A percentile compares a stretch with the other conserved stretches of the same genome.
Evolutionary conservation across 1,140 invertebrate genomes (phyloP).

Genomic region (Hyles euphorbiae): DNA sequence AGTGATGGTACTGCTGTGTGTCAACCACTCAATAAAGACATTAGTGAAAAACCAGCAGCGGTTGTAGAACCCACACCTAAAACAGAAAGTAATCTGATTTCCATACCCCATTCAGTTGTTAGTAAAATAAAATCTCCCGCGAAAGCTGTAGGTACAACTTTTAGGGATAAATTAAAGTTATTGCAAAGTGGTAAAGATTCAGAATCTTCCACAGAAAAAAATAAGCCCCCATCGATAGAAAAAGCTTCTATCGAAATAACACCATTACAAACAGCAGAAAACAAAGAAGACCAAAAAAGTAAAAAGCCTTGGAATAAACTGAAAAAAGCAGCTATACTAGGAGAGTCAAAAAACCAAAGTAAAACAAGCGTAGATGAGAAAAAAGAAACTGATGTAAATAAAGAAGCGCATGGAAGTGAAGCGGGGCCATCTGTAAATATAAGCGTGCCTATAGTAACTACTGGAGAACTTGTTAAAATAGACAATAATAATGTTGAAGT

Average conservation of each 20-base stretch:
- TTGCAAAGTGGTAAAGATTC: constrained; percentile 60
- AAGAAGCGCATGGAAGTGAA: constrained; percentile 30
- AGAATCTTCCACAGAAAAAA: constrained; percentile 46
- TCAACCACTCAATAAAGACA: constrained; percentile 61
- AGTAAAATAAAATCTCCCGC: constrained; percentile 74
- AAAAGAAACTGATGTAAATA: constrained; percentile 31
- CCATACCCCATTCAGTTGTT: constrained; percentile 72
- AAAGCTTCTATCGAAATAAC: constrained; percentile 44
- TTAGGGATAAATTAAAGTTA: constrained; percentile 69
- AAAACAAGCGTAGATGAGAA: constrained; percentile 54
- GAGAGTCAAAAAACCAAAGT: constrained; percentile 59
- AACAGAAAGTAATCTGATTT: constrained; percentile 66
- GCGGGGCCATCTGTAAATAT: constrained; percentile 46
- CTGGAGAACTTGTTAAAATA: constrained; percentile 63
- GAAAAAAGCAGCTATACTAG: constrained; percentile 76
- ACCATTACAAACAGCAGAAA: constrained; percentile 41
- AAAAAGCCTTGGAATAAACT: constrained; percentile 77
- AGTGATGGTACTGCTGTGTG: constrained; percentile 67
- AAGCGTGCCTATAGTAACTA: constrained; percentile 53
- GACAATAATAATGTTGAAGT: constrained; percentile 61
- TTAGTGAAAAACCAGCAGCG: constrained; percentile 58
- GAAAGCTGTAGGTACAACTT: constrained; percentile 63
- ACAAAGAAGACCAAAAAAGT: constrained; percentile 46
- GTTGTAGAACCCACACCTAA: constrained; percentile 65
- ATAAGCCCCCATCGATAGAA: constrained; percentile 35